Conservation (phyloP, 2,113 vertebrate species). For the Lophura nycthemera region DNA sequence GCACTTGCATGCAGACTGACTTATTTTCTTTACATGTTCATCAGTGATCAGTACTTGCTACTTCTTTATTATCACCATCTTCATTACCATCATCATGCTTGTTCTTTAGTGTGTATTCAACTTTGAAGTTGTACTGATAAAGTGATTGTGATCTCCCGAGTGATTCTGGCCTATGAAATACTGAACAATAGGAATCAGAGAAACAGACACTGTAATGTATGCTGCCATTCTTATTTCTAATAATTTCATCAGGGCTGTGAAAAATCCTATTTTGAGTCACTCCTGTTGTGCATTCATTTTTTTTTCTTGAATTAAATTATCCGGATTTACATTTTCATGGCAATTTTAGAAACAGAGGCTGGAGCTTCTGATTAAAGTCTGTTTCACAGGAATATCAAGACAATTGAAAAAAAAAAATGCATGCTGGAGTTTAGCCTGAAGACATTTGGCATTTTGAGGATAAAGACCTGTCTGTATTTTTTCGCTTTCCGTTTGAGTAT, state of each 20-base stretch:
- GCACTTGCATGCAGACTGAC: neutral
- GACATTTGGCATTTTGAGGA: neutral
- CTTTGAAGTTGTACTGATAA: neutral
- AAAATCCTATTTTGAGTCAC: neutral
- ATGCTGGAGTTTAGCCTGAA: neutral
- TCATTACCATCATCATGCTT: neutral
- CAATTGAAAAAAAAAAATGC: rapidly evolving
- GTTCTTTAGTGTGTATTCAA: neutral
- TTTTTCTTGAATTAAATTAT: neutral
- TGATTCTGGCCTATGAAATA: neutral
- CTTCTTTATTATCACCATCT: neutral
- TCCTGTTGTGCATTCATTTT: neutral
- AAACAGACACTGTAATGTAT: neutral
- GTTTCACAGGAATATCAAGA: neutral
- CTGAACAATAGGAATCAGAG: neutral
- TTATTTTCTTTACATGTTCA: neutral
- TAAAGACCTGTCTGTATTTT: neutral
- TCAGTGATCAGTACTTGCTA: neutral
- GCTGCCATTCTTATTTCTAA: neutral
- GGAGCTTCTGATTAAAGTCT: neutral
- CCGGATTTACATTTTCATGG: neutral
- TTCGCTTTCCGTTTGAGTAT: neutral
- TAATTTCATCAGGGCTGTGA: neutral
- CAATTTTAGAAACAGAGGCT: neutral
- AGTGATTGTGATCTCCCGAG: neutral